Percentiles rank a stretch among this genome's conserved stretches.
phyloP scores from a whole-genome alignment of 2,797 vertebrate species.

The Myotis findleyi region DNA sequence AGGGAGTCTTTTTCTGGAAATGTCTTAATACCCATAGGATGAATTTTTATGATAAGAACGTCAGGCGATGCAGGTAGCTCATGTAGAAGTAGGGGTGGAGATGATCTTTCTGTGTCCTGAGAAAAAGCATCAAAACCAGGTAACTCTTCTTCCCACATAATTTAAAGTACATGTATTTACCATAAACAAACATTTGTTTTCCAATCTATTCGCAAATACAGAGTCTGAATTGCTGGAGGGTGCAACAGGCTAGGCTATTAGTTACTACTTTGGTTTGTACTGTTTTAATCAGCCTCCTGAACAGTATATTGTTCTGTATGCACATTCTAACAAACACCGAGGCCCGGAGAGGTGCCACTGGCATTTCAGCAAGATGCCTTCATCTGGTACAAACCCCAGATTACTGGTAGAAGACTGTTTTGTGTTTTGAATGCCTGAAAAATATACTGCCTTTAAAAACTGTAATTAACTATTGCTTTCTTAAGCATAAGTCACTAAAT shows the following conservation, averaged over 20 bases:
- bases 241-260: background rate
- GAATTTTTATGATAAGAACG: slow-evolving; percentile 20
- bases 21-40: background rate
- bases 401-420: slow-evolving; percentile 68
- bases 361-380: slow-evolving; percentile 54
- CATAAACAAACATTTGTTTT: background rate
- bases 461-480: slow-evolving; percentile 84
- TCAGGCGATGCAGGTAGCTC: background rate
- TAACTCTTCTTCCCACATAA: background rate
- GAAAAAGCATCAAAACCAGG: background rate
- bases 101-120: background rate
- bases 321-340: slow-evolving; percentile 23
- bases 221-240: background rate
- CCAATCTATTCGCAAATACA: slow-evolving; percentile 24
- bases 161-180: background rate
- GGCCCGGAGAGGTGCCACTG: background rate
- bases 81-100: background rate
- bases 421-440: slow-evolving; percentile 75
- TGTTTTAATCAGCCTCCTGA: background rate
- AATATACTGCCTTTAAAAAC: slow-evolving; percentile 79
- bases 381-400: slow-evolving; percentile 79
- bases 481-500: slow-evolving; percentile 80
- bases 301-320: slow-evolving; percentile 9
- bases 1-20: background rate
- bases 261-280: background rate